phyloP scores from a whole-genome alignment of 2,113 vertebrate genomes.

The Xyliphius kryptos region DNA sequence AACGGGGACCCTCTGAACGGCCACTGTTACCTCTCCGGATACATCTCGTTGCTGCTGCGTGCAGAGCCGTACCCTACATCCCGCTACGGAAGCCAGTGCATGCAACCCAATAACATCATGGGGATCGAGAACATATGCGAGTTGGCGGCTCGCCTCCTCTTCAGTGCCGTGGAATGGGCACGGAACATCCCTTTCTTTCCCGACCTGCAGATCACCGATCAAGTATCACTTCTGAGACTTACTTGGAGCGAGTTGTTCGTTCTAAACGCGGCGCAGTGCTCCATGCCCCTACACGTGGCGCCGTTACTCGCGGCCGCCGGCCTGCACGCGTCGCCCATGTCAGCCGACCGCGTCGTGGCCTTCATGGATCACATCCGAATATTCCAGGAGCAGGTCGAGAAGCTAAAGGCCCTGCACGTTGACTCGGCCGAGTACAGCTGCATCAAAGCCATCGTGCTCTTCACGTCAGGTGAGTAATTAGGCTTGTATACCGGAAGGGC shows the following conservation, averaged over 20 bases:
- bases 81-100: constrained; percentile 92
- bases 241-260: too few relatives aligned
- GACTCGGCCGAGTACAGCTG: constrained; percentile 98
- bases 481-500: too few relatives aligned
- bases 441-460: constrained; percentile 98
- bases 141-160: constrained; percentile 89
- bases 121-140: constrained; percentile 98
- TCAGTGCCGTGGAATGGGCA: constrained; percentile 98
- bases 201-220: too few relatives aligned
- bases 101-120: too few relatives aligned
- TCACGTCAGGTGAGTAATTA: constrained; percentile 89
- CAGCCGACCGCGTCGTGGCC: too few relatives aligned
- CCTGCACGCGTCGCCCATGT: constrained; percentile 97
- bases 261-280: too few relatives aligned
- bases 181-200: constrained; percentile 99
- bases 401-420: constrained; percentile 99
- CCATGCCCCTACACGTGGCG: too few relatives aligned
- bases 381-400: constrained; percentile 99
- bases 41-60: constrained; percentile 93
- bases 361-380: constrained; percentile 99
- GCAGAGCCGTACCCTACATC: constrained; percentile 94
- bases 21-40: too few relatives aligned
- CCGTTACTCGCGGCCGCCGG: constrained; percentile 93
- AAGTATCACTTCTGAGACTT: too few relatives aligned
- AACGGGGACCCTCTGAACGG: constrained; percentile 97